Evolutionary conservation across 2,888 invertebrate genomes (phyloP).

Genomic region (Diarsia rubi): DNA sequence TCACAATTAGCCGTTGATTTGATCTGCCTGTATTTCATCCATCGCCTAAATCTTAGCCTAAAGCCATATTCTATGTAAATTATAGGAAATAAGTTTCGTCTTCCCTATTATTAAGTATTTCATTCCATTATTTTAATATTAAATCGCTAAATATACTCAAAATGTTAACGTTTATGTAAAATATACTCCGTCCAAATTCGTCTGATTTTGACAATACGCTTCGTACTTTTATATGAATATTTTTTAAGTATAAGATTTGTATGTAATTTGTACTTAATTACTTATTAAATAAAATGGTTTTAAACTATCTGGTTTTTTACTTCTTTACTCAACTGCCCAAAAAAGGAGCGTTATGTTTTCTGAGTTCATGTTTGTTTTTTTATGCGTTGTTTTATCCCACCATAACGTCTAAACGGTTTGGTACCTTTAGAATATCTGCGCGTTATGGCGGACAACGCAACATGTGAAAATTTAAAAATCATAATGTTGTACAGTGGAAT

Average conservation of each 20-base stretch:
- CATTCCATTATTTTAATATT: slow-evolving; percentile 52
- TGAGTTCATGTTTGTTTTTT: not conserved
- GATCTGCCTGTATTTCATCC: slow-evolving; percentile 22
- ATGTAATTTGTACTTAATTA: slow-evolving; percentile 72
- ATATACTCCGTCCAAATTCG: slow-evolving; percentile 85
- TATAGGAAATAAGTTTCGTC: slow-evolving; percentile 69
- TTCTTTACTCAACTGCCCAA: not conserved
- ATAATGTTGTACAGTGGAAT: too few relatives aligned
- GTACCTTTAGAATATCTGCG: too few relatives aligned
- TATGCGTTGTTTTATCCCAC: not conserved
- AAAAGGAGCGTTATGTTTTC: not conserved
- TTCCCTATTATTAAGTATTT: slow-evolving; percentile 68
- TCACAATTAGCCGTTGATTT: not conserved
- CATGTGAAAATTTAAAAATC: too few relatives aligned
- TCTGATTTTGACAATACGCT: slow-evolving; percentile 84
- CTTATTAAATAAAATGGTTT: slow-evolving; percentile 76
- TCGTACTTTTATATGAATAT: slow-evolving; percentile 70
- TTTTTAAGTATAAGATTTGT: slow-evolving; percentile 72
- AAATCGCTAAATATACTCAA: slow-evolving; percentile 56
- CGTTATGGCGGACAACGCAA: too few relatives aligned
- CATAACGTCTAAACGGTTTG: not conserved
- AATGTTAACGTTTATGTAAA: slow-evolving; percentile 66
- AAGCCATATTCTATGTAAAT: slow-evolving; percentile 70
- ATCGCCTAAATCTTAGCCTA: slow-evolving; percentile 49
- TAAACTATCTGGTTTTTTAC: slow-evolving; percentile 51